Evolutionary conservation across 2,888 invertebrate species (phyloP), one percentile per base, ranked within the genome.

Genomic region (Drosophila kokeensis): DNA sequence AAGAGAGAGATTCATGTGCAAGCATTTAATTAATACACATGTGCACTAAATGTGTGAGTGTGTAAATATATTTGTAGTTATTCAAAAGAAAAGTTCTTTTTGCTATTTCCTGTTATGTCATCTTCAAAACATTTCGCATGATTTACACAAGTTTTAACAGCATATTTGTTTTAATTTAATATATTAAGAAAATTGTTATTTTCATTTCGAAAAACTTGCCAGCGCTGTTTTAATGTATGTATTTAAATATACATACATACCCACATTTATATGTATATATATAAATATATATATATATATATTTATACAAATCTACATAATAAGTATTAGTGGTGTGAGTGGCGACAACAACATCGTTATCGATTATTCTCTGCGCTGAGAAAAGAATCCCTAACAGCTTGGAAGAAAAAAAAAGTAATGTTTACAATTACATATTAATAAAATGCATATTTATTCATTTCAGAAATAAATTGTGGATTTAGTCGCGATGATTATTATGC

Each of bases 401-500:
- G 11, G 21, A 13, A 42, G 6, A 45, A 21, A 45, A 24, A 15
- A 45, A 24, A 45, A 24, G 15, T 24, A 4, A 8, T 24, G 15
- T 45, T 24, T 15, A 24, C 24, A 15, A 15, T 45, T 45, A 4
- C 45, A 24, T 45, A 24, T 24, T 45, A 21, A 45, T 45, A 13
- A 45, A 45, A 24, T 24, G 4, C 24, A 15, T 45, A 24, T 45
- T 24, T 24, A 45, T 45, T 27, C 18, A 18, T 49, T 49, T 15
- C 45, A 49, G 27, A 27, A 49, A 27, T 49, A 49, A 27, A 27
- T 49, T 18, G 49, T 49, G 24, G 45, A 24, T 18, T 27, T 49
- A 29, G 74, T 73, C 83, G 83, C 76, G 78, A 86, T 89, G 84
- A 87, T 69, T 83, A 85, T 82, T 83, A 85, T 84, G 73, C 58